phyloP scores from a whole-genome alignment of 2,888 invertebrate genomes.

The Leptura quadrifasciata region DNA sequence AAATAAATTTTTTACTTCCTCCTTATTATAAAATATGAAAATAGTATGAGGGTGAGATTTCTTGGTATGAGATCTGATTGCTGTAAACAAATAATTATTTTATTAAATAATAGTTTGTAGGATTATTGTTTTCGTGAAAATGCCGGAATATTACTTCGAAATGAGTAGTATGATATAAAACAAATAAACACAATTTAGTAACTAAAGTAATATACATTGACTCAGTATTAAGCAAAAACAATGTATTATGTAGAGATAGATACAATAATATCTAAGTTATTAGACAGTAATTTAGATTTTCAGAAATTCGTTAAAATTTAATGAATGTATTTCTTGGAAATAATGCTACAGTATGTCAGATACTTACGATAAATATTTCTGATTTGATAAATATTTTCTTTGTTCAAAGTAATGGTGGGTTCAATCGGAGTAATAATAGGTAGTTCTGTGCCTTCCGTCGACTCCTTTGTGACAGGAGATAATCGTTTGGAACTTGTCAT shows the following conservation, averaged over 20 bases:
- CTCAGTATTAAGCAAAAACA: too few relatives aligned
- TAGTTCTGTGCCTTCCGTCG: constrained; percentile 76
- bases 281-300: background rate
- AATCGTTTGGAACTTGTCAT: constrained; percentile 81
- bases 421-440: constrained; percentile 86
- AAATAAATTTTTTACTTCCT: constrained; percentile 81
- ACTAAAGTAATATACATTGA: too few relatives aligned
- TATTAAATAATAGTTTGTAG: too few relatives aligned
- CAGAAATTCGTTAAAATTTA: too few relatives aligned
- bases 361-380: constrained; percentile 84
- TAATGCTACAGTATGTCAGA: background rate
- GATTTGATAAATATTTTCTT: constrained; percentile 80
- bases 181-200: too few relatives aligned
- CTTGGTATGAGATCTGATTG: constrained; percentile 73
- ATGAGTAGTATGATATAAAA: too few relatives aligned
- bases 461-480: constrained; percentile 74
- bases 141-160: too few relatives aligned
- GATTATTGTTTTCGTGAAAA: too few relatives aligned
- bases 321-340: too few relatives aligned
- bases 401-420: constrained; percentile 81
- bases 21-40: constrained; percentile 81
- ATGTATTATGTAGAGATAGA: background rate
- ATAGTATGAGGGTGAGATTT: constrained; percentile 85
- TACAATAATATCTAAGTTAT: too few relatives aligned
- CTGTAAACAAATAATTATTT: constrained; percentile 72